Base-by-base conservation (phyloP, 1,140 invertebrate species). In the Diplogasteroides magnus region DNA sequence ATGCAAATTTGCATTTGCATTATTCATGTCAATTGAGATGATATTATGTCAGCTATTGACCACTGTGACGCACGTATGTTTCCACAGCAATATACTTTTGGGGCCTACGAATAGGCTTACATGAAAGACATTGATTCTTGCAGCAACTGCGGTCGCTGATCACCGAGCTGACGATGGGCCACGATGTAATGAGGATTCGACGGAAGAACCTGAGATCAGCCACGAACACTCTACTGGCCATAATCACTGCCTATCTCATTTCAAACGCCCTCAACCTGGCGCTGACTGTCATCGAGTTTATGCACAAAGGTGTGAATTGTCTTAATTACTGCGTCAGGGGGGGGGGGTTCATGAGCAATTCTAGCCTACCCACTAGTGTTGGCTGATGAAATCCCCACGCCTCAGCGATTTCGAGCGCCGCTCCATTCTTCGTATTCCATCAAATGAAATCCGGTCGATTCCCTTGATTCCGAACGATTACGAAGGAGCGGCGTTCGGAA, bases 231-330 rank as follows among this genome's bases (percentile, higher is more conserved):
- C 66, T 80, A 23, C 56, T 80, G 14, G 68, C 82, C 31, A 81
- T 81, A 59, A 81, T 81, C 56, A 76, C 77, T 15, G 75, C 76
- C 25, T 81, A 81, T 72, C 62, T 81, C 26, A 77, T 81, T 25
- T 76, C 76, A 0, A 81, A 81, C 69, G 62, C 74, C 29, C 68
- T 81, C 25, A 78, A 76, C 58, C 66, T 81, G n/a, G 71, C 79
- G 27, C 59, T 81, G 26, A 79, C 78, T 26, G 37, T 81, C 23
- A 60, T 75, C 15, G 79, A 79, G 27, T 81, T 72, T 66, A 67
- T 81, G 14, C 63, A 80, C 48, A 76, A 78, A 63, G 79, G 78
- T 80, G 15, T 28, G 65, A 59, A 19, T 6, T 73, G 19, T 28
- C 26, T 26, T 58, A 32, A 26, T 2, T 2, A 19, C n/a, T 23